Conservation (phyloP, 2,888 invertebrate species). For the Tillus elongatus region DNA sequence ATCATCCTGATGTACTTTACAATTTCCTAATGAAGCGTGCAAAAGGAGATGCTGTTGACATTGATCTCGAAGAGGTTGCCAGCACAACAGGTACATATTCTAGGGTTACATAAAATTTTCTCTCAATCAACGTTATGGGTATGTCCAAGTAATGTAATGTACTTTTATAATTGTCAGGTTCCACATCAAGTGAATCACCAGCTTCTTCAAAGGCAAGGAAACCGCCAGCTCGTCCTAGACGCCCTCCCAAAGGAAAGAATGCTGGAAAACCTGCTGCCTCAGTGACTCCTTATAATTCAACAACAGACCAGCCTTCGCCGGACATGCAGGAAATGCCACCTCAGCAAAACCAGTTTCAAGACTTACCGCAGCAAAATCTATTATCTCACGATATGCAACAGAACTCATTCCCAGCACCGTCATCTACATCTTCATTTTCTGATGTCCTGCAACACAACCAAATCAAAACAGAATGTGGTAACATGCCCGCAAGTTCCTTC, state of each 20-base stretch:
- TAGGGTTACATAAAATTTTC: too few relatives aligned
- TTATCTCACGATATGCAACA: too few relatives aligned
- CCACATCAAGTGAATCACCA: too few relatives aligned
- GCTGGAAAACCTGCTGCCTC: conserved; percentile 47
- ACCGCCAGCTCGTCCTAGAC: conserved; percentile 30
- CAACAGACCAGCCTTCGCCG: conserved; percentile 16
- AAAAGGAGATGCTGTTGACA: conserved; percentile 67
- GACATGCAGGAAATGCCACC: conserved; percentile 7
- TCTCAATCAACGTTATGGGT: too few relatives aligned
- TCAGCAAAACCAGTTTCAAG: conserved; percentile 14
- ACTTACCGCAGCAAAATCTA: conserved; percentile 18
- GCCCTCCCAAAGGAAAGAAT: conserved; percentile 38
- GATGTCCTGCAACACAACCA: too few relatives aligned
- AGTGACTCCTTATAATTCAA: conserved; percentile 42
- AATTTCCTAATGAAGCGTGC: conserved; percentile 77
- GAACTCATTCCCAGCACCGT: too few relatives aligned
- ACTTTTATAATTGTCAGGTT: too few relatives aligned
- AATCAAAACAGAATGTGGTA: too few relatives aligned
- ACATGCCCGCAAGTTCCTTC: neutral
- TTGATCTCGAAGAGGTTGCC: conserved; percentile 71
- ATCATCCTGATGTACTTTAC: conserved; percentile 86
- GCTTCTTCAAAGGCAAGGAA: conserved; percentile 7
- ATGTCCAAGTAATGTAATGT: too few relatives aligned
- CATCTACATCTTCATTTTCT: neutral
- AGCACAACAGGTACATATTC: conserved; percentile 44